Evolutionary conservation across 2,113 vertebrate genomes (phyloP).

Genomic region (Psittacus erithacus): DNA sequence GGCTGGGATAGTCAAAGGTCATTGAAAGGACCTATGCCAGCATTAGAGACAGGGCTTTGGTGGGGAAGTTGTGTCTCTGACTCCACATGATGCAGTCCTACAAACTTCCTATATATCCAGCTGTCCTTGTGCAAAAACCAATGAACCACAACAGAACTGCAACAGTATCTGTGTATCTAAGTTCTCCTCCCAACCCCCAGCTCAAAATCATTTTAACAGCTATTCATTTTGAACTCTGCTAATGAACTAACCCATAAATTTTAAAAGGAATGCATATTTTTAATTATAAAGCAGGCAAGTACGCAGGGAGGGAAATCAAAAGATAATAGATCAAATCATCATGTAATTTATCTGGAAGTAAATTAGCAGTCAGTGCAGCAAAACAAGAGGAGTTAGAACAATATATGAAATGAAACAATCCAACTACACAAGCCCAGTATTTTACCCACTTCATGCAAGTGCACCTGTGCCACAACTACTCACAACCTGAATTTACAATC

Average conservation of each 20-base stretch:
- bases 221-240: neutral
- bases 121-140: accelerated
- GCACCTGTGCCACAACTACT: neutral
- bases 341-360: neutral
- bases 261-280: neutral
- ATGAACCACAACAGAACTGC: accelerated
- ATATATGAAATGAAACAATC: neutral
- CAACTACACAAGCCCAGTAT: neutral
- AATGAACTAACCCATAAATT: neutral
- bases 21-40: neutral
- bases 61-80: neutral
- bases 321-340: neutral
- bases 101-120: neutral
- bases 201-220: neutral
- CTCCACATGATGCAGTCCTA: neutral
- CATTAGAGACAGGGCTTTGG: neutral
- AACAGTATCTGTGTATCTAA: neutral
- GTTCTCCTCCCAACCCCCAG: accelerated
- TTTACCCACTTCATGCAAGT: neutral
- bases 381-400: neutral
- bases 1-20: neutral
- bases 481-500: neutral
- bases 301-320: neutral
- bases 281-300: neutral
- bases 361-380: neutral